Evolutionary conservation across 92 coral and sea anemone species (phyloP).

Genomic region (Pocillopora grandis): DNA sequence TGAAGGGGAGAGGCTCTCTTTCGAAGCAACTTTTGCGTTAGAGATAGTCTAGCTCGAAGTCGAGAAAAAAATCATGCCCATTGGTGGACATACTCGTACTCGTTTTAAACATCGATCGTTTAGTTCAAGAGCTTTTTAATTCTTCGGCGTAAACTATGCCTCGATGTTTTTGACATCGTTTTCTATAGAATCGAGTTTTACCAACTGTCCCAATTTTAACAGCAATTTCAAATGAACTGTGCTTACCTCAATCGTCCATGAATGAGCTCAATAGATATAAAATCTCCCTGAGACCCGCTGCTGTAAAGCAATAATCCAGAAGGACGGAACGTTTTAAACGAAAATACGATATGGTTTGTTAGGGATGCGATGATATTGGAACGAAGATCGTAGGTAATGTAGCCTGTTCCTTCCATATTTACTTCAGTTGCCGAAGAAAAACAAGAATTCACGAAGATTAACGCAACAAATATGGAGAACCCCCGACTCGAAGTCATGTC

Average conservation of each 20-base stretch:
- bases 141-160: too few species aligned
- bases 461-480: slow-evolving; percentile 26
- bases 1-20: not conserved
- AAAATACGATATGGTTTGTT: slow-evolving; percentile 60
- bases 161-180: too few species aligned
- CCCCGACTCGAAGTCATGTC: slow-evolving; percentile 38
- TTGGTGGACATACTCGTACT: not conserved
- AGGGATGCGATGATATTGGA: slow-evolving; percentile 52
- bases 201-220: not conserved
- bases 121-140: not conserved
- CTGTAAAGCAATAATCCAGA: slow-evolving; percentile 83
- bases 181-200: not conserved
- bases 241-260: slow-evolving; percentile 84
- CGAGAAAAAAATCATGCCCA: not conserved
- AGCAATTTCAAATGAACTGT: not conserved
- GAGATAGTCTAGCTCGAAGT: not conserved
- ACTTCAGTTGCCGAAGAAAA: slow-evolving; percentile 53
- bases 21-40: not conserved
- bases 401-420: slow-evolving; percentile 59
- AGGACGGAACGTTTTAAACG: slow-evolving; percentile 83
- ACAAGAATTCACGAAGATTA: not conserved
- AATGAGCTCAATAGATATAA: slow-evolving; percentile 81
- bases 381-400: slow-evolving; percentile 75
- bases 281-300: slow-evolving; percentile 84
- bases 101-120: not conserved